Evolutionary conservation across 2,797 vertebrate species (phyloP).

Genomic region (Alexandromys oeconomus): DNA sequence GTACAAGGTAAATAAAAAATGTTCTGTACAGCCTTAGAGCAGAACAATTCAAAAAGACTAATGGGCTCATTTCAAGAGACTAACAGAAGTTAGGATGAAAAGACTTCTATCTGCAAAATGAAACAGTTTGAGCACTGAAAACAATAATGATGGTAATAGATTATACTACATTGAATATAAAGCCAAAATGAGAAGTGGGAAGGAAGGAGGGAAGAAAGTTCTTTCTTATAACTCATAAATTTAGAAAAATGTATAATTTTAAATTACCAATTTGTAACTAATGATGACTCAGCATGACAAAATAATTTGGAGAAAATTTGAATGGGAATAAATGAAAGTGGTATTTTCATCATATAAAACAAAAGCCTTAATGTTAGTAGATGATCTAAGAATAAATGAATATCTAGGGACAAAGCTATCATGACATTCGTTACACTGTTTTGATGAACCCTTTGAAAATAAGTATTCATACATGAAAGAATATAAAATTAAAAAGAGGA

Average conservation of each 20-base stretch:
- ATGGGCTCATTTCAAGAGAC: constrained; percentile 8
- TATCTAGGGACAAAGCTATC: constrained; percentile 21
- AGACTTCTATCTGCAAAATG: constrained; percentile 23
- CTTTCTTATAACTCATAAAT: constrained; percentile 7
- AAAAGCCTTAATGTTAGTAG: neutral
- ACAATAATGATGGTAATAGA: constrained; percentile 8
- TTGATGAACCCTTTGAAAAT: neutral
- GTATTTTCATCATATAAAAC: neutral
- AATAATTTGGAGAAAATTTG: neutral
- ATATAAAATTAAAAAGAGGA: neutral
- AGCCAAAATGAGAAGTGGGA: neutral
- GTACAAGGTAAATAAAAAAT: neutral
- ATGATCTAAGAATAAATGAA: neutral
- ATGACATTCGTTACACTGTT: neutral
- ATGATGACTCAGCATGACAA: neutral
- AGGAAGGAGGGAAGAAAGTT: neutral
- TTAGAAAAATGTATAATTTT: neutral
- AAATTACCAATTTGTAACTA: neutral
- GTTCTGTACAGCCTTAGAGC: neutral
- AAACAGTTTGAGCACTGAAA: neutral
- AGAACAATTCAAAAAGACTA: constrained; percentile 1
- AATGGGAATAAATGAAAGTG: neutral
- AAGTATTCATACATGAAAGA: neutral
- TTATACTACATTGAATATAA: neutral
- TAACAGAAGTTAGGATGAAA: neutral